Conservation (phyloP, 2,888 invertebrate species). For the Chironomus tentans region DNA sequence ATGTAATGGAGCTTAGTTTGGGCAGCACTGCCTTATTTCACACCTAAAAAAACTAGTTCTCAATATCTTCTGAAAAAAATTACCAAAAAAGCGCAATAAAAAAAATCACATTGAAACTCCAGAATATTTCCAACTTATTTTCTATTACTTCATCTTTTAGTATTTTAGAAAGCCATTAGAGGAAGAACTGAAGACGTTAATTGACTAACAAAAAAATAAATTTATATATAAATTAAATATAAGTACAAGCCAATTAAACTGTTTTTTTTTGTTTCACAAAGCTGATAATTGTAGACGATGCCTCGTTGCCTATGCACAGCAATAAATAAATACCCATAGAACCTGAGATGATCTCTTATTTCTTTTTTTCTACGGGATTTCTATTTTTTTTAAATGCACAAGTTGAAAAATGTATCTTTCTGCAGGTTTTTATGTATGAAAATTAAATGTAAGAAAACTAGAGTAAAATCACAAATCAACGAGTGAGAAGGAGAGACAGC, state of each 20-base stretch:
- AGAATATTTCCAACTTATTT: background rate
- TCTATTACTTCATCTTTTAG: background rate
- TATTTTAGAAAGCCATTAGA: too few relatives aligned
- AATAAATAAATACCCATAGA: background rate
- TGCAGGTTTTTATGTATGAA: background rate
- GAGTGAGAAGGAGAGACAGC: background rate
- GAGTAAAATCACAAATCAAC: slow-evolving; percentile 27
- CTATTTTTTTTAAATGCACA: background rate
- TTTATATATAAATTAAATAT: background rate
- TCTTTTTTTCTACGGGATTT: background rate
- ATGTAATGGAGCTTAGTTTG: too few relatives aligned
- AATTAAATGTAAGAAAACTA: slow-evolving; percentile 22
- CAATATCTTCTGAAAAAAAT: too few relatives aligned
- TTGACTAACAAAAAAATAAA: background rate
- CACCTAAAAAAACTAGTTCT: too few relatives aligned
- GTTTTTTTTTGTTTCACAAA: background rate
- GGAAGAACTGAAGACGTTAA: background rate
- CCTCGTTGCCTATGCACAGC: background rate
- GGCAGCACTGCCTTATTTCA: too few relatives aligned
- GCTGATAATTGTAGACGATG: slow-evolving; percentile 13
- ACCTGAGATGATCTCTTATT: background rate
- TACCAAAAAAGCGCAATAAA: background rate
- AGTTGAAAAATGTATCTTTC: background rate
- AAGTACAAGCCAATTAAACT: slow-evolving; percentile 16
- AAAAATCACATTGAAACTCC: too few relatives aligned